Evolutionary conservation across 2,797 vertebrate genomes (phyloP), one percentile per base, ranked within the genome.

Genomic region (Craterocephalus amniculus): DNA sequence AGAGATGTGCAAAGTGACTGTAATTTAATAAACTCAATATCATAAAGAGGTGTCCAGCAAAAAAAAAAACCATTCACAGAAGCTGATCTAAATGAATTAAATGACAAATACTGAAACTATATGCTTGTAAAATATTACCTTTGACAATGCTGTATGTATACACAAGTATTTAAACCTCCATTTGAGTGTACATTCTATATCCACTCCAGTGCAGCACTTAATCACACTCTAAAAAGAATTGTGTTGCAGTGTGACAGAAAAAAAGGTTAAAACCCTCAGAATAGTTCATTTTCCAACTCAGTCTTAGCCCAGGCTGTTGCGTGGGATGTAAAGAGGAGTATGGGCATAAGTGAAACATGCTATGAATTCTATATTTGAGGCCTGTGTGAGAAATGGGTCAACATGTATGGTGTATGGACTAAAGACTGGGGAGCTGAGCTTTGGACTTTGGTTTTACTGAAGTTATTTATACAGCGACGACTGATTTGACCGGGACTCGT

Each of bases 1-100:
- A 63, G 51, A 43, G 61, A 65, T 16, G 40, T 40, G 26, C 24
- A 75, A 65, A 74, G 10, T 40, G 7, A 49, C 14, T 64, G 29
- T 27, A 35, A 73, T 76, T 67, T 31, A 56, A 62, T 32, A 2
- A 35, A 35, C 18, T 57, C 70, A 31, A 70, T 67, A 48, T 63
- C 36, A 58, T 49, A 48, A 51, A 69, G 56, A 45, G n/a, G 66
- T 43, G 36, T 38, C 64, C 8, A n/a, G 24, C 36, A 43, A 49
- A 52, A 38, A 43, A 2, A 38, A 43, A 2, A 7, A 43, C n/a
- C n/a, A 45, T 2, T 45, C 7, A n/a, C 43, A 45, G 0, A 6
- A 29, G 27, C 6, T 29, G 6, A 18, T 54, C 29, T 6, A 29
- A 54, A 18, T 6, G 5, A 52, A 54, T 54, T 7, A 54, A 26